Evolutionary conservation across 2,113 vertebrate genomes (phyloP).

Genomic region (Ginglymostoma cirratum): DNA sequence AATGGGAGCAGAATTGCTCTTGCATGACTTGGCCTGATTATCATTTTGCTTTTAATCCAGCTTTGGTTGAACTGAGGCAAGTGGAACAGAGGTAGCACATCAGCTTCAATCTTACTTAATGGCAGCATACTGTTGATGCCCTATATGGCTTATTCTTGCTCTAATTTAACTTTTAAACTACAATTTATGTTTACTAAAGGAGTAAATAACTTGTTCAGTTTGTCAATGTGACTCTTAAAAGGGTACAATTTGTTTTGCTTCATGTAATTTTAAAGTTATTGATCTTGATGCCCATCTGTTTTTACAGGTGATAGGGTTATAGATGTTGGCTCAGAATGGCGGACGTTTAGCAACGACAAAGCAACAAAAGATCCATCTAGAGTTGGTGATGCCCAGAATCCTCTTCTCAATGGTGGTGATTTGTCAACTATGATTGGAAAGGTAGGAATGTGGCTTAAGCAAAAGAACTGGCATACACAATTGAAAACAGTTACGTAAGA

Average conservation of each 20-base stretch:
- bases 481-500: neutral
- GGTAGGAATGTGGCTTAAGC: slow-evolving; percentile 49
- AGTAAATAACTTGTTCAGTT: neutral
- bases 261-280: neutral
- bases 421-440: slow-evolving; percentile 96
- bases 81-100: neutral
- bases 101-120: too few species aligned
- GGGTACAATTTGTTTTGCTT: neutral
- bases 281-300: neutral
- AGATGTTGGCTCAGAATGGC: slow-evolving; percentile 95
- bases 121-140: too few species aligned
- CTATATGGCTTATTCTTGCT: neutral
- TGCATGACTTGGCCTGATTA: neutral
- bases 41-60: neutral
- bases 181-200: neutral
- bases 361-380: slow-evolving; percentile 96
- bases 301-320: slow-evolving; percentile 87
- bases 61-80: neutral
- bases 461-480: neutral
- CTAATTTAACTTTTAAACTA: neutral
- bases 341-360: slow-evolving; percentile 98
- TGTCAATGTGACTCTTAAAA: neutral
- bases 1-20: neutral
- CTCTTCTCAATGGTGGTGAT: slow-evolving; percentile 87
- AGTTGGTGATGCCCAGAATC: slow-evolving; percentile 96